phyloP scores from a whole-genome alignment of 2,888 invertebrate genomes.

The Lepetodrilus schrolli region DNA sequence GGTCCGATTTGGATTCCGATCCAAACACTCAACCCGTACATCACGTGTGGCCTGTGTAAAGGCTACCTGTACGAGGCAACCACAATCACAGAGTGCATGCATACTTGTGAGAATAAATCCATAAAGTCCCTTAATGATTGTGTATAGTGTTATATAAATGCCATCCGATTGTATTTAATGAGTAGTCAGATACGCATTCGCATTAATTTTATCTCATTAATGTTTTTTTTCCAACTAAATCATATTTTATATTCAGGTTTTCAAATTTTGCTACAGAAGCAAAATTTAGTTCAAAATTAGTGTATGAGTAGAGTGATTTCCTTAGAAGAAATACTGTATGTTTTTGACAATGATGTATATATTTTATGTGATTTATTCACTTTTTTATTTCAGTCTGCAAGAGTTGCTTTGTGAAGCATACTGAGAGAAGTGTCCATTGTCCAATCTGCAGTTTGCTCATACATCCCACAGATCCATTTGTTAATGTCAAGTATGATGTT shows the following conservation, averaged over 20 bases:
- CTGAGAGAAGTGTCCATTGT: slow-evolving; percentile 93
- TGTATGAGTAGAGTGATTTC: no score
- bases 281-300: no score
- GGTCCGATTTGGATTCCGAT: slow-evolving; percentile 43
- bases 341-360: no score
- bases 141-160: no score
- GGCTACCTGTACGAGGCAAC: slow-evolving; percentile 69
- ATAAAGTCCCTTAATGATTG: neutral
- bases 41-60: slow-evolving; percentile 66
- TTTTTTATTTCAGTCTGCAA: slow-evolving; percentile 87
- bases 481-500: slow-evolving; percentile 85
- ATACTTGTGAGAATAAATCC: slow-evolving; percentile 58
- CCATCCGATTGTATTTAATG: no score
- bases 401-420: slow-evolving; percentile 96
- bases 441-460: slow-evolving; percentile 97
- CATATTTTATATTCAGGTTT: no score
- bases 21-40: slow-evolving; percentile 57
- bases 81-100: slow-evolving; percentile 70
- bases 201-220: no score
- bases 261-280: no score
- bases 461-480: slow-evolving; percentile 97
- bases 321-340: no score
- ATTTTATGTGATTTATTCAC: no score
- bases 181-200: no score
- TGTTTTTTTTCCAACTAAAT: no score